phyloP scores from a whole-genome alignment of 2,113 vertebrate species.

The Psettodes erumei region DNA sequence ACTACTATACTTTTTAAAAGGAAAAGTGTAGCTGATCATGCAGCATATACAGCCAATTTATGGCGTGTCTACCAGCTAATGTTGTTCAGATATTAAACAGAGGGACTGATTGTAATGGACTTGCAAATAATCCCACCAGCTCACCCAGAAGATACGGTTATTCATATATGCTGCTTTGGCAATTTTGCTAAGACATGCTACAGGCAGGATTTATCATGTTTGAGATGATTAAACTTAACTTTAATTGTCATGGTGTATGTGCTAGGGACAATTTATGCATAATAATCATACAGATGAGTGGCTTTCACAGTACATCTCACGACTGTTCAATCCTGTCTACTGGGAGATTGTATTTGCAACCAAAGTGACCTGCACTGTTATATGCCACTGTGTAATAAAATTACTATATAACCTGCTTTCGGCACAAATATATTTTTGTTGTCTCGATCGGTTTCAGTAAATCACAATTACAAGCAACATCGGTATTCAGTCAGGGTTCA shows the following conservation, averaged over 20 bases:
- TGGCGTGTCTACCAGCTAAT: not conserved
- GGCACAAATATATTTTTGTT: slow-evolving; percentile 2
- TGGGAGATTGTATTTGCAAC: slow-evolving; percentile 18
- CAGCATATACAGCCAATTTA: too few relatives aligned
- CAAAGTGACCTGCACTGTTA: not conserved
- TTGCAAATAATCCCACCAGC: slow-evolving; percentile 57
- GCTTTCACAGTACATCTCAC: not conserved
- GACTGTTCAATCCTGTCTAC: too few relatives aligned
- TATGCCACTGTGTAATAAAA: not conserved
- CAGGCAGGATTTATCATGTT: slow-evolving; percentile 14
- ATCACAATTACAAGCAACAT: not conserved
- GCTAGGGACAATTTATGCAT: not conserved
- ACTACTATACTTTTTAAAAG: not conserved
- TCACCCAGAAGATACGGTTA: slow-evolving; percentile 23
- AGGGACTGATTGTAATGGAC: slow-evolving; percentile 23
- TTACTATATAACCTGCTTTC: slow-evolving; percentile 1
- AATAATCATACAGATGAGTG: slow-evolving; percentile 7
- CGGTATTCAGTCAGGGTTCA: slow-evolving; percentile 24
- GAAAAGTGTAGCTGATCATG: not conserved
- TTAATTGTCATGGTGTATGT: not conserved
- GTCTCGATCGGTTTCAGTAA: slow-evolving; percentile 2
- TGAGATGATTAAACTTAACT: slow-evolving; percentile 18
- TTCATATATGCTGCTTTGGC: slow-evolving; percentile 36
- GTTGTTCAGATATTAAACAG: slow-evolving; percentile 3
- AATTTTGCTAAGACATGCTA: slow-evolving; percentile 14